Percentiles rank a stretch among this genome's conserved stretches.
These are phyloP conservation scores for Mus minutoides DNA, from an alignment of 2,797 vertebrate species.

Conservation along the genomic window DNA sequence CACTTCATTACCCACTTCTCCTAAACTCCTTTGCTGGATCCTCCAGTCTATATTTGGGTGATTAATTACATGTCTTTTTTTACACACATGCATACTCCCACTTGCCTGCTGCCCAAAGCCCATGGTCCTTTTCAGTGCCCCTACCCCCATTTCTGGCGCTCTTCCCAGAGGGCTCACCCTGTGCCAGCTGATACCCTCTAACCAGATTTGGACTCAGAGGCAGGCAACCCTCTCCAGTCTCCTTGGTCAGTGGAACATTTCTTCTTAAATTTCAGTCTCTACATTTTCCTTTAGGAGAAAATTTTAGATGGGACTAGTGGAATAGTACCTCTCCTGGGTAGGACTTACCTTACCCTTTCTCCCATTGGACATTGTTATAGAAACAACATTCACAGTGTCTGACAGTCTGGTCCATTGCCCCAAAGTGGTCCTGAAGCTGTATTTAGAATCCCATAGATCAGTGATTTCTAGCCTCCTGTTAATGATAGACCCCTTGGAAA, in stretches of 20 bases:
- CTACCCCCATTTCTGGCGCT: conserved; percentile 37
- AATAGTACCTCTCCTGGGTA: conserved; percentile 24
- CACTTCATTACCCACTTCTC: neutral
- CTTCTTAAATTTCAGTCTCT: conserved; percentile 49
- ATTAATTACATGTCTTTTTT: conserved; percentile 69
- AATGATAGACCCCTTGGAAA: conserved; percentile 53
- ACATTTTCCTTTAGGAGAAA: conserved; percentile 61
- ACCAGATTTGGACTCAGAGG: conserved; percentile 1
- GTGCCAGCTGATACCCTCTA: conserved; percentile 68
- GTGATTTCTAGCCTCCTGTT: neutral
- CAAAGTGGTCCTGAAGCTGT: neutral
- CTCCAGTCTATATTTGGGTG: conserved; percentile 54
- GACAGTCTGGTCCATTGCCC: neutral
- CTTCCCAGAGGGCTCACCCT: conserved; percentile 68
- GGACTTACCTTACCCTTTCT: neutral
- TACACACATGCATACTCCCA: neutral
- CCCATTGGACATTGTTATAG: neutral
- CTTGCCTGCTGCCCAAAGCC: conserved; percentile 45
- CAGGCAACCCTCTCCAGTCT: neutral
- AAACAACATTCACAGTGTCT: conserved; percentile 36
- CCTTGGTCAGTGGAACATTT: conserved; percentile 68
- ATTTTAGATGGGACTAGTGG: conserved; percentile 25
- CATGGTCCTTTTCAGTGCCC: conserved; percentile 33
- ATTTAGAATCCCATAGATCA: conserved; percentile 23
- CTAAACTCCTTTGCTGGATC: conserved; percentile 37